Base-by-base conservation (phyloP, 1,140 invertebrate genomes). In the Anastatus disparis region DNA sequence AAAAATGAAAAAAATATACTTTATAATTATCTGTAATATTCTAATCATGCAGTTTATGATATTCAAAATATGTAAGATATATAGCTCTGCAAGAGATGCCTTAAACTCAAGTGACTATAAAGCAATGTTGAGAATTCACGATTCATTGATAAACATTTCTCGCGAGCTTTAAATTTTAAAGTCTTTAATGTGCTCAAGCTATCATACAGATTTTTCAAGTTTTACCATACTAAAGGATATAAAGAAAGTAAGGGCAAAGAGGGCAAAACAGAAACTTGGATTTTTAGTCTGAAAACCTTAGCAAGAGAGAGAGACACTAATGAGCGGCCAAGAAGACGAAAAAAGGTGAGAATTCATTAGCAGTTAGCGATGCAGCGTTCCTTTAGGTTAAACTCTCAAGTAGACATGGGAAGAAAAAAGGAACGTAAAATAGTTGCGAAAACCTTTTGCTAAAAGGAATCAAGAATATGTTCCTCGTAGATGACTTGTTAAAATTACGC, bases 301-400 rank as follows among this genome's bases (percentile, higher is more conserved):
- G n/a, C 31, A 13, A 26, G 31, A 9, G 26, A 10, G 44, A 64
- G 76, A 78, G 75, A 71, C 73, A 79, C 79, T 85, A 83, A 84
- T 83, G 81, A 84, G 82, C 75, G 80, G 82, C 78, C 75, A 76
- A 78, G n/a, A n/a, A n/a, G 76, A 75, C 76, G 76, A 84, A 82
- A 81, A 82, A 81, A 78, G 72, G 78, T 77, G 77, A 81, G 84
- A 84, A 83, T 84, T 84, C 82, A 85, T 85, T 84, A 84, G 80
- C 78, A 78, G 81, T 81, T 75, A 79, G 77, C 76, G 65, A 75
- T 74, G 79, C 75, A 71, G 69, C 62, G 64, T 71, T 40, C 62
- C 65, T 59, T 64, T 72, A 38, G 55, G 35, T 35, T 69, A 40
- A 50, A n/a, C 58, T 42, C 26, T 22, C 4, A 10, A 35, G 31